A percentile compares a stretch with the other conserved stretches of the same genome.
Conservation (phyloP, 2,888 invertebrate genomes). For the Andrena camellia region DNA sequence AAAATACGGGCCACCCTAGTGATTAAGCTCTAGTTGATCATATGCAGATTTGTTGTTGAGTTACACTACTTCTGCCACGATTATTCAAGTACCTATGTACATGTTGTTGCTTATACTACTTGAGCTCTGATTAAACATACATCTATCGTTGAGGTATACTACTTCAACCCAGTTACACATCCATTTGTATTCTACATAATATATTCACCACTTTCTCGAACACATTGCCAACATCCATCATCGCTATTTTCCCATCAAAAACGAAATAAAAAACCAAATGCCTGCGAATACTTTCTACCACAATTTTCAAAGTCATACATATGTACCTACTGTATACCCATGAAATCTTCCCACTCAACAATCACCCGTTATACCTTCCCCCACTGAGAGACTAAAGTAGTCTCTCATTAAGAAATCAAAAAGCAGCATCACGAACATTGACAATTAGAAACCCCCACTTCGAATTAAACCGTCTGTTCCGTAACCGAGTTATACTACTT, state of each 20-base stretch:
- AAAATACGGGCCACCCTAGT: no score
- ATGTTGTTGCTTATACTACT: not conserved
- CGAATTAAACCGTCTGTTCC: not conserved
- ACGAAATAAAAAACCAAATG: no score
- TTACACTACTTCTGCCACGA: not conserved
- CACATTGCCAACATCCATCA: not conserved
- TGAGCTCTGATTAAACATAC: not conserved
- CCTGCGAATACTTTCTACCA: no score
- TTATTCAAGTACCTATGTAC: not conserved
- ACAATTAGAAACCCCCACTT: constrained; percentile 28
- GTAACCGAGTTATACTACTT: constrained; percentile 45
- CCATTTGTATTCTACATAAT: not conserved
- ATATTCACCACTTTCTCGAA: not conserved
- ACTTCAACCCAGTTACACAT: not conserved
- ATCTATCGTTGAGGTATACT: not conserved
- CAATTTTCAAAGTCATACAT: no score
- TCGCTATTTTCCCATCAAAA: no score
- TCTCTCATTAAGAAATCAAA: not conserved
- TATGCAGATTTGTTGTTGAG: not conserved
- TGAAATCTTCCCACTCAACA: no score
- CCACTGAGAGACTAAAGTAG: no score
- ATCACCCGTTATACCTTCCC: no score
- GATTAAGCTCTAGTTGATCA: not conserved
- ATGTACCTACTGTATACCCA: no score
- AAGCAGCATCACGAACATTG: constrained; percentile 6